Percentiles rank a stretch among this genome's conserved stretches.
Conservation (phyloP, 2,888 invertebrate species). For the Cryptus viduatorius region DNA sequence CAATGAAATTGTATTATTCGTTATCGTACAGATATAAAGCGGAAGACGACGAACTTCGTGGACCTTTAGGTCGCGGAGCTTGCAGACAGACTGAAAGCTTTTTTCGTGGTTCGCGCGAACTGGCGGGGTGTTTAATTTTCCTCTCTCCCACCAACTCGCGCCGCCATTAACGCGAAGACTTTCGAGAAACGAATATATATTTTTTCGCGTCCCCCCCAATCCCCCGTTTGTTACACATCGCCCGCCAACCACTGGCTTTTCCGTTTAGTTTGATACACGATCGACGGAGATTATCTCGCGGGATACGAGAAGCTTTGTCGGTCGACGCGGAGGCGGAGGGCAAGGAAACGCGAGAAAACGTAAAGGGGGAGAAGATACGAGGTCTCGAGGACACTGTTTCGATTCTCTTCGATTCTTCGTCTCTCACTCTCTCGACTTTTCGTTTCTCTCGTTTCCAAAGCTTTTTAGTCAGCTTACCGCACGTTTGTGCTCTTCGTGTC, state of each 20-base stretch:
- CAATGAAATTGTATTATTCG: constrained; percentile 4
- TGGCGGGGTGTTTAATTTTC: constrained; percentile 72
- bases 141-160: constrained; percentile 74
- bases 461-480: not conserved
- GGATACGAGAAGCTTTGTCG: too few species aligned
- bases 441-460: not conserved
- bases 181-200: constrained; percentile 4
- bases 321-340: not conserved
- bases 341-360: too few species aligned
- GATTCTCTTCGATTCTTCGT: constrained; percentile 49
- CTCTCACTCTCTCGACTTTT: not conserved
- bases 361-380: not conserved
- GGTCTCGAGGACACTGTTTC: constrained; percentile 43
- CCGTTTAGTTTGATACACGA: too few species aligned
- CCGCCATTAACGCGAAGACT: constrained; percentile 39
- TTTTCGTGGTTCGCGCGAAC: constrained; percentile 64
- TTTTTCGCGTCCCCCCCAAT: too few species aligned
- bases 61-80: constrained; percentile 71
- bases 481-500: constrained; percentile 54
- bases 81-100: constrained; percentile 80
- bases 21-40: constrained; percentile 37
- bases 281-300: too few species aligned
- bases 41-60: constrained; percentile 59
- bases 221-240: too few species aligned
- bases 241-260: too few species aligned